Base-by-base conservation (phyloP, 92 coral and sea anemone species). In the Micromussa lordhowensis region DNA sequence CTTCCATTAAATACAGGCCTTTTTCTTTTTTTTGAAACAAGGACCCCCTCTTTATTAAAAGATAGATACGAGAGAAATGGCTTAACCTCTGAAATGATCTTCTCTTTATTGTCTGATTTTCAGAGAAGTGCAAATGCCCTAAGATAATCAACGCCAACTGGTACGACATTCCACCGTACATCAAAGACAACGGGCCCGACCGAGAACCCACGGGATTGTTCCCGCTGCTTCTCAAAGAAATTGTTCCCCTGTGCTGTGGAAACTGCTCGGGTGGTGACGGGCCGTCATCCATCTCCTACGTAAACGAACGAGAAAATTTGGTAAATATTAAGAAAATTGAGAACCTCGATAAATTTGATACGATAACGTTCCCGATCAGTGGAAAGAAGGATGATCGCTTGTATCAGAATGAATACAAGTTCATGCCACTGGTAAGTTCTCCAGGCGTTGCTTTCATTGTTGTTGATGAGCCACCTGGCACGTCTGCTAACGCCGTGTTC, bases 361-460 rank as follows among this genome's bases (percentile, higher is more conserved):
- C 95, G 53, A 92, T 97, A 24, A 94, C 97, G 57, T 97, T 97
- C 59, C 99, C 99, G 17, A 95, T 97, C 61, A 89, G 97, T 53
- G 99, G 99, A 22, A 95, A 95, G 86, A 91, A 92, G 78, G 96
- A 91, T 15, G 98, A 96, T 85, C 92, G 94, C 5, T 71, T 68
- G 24, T 96, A 88, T 85, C 96, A 96, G 81, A 91, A 77, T 61
- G 89, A 85, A 35, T 86, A 81, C 81, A 92, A 91, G 83, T 97
- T 89, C 85, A 64, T 92, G 83, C 98, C 99, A 30, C 88, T 97
- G 36, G 84, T 97, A 78, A 90, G 93, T 57, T 97, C 99, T 18
- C 99, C 99, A 21, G 99, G 99, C 1, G 94, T 97, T 6, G 99
- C 99, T 32, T 94, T 97, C 68, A 94, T 97, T 40, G 98, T 97